Conservation (phyloP, 2,888 invertebrate genomes). For the Temnothorax unifasciatus region DNA sequence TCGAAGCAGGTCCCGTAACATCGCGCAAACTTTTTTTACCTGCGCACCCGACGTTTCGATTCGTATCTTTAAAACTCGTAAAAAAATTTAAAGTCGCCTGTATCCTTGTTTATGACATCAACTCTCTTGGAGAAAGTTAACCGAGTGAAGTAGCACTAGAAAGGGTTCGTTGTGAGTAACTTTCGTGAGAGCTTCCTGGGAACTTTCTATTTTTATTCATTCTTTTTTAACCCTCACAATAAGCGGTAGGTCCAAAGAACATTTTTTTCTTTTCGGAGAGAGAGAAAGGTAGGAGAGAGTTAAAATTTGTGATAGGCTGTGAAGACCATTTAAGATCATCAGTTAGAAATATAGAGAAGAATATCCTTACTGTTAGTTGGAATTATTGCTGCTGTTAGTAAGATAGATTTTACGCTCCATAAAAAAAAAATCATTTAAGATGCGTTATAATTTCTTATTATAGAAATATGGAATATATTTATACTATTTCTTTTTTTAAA, state of each 20-base stretch:
- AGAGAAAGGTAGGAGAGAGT: slow-evolving; percentile 82
- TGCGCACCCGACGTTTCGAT: slow-evolving; percentile 61
- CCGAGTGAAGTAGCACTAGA: slow-evolving; percentile 68
- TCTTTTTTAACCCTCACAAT: slow-evolving; percentile 83
- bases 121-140: slow-evolving; percentile 81
- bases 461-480: slow-evolving; percentile 49
- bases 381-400: neutral
- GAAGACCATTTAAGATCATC: slow-evolving; percentile 31
- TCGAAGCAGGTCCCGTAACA: slow-evolving; percentile 31
- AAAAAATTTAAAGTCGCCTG: slow-evolving; percentile 78
- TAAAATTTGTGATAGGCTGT: slow-evolving; percentile 68
- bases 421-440: neutral
- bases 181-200: slow-evolving; percentile 65
- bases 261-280: slow-evolving; percentile 72
- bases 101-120: slow-evolving; percentile 80
- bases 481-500: neutral
- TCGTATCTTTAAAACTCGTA: slow-evolving; percentile 82
- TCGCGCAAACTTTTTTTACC: slow-evolving; percentile 61
- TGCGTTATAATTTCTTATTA: neutral
- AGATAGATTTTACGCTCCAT: neutral
- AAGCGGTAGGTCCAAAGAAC: slow-evolving; percentile 79
- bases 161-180: slow-evolving; percentile 80
- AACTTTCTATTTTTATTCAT: slow-evolving; percentile 80
- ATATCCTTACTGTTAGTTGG: neutral
- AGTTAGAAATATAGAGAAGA: neutral